Conservation (phyloP, 2,113 vertebrate species). For the Ranitomeya imitator region DNA sequence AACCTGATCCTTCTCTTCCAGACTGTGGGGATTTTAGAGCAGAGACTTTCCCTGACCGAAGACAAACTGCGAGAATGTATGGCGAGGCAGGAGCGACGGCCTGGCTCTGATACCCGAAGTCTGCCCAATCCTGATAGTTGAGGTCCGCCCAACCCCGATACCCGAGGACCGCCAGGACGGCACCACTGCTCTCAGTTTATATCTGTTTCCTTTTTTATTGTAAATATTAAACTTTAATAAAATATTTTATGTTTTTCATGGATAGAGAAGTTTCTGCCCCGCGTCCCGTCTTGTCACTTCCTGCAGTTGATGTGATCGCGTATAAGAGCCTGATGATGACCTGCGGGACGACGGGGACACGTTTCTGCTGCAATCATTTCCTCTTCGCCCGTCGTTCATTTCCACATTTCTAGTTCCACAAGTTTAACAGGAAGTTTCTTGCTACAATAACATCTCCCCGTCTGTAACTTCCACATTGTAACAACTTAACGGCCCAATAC, state of each 20-base stretch:
- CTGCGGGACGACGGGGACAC: neutral
- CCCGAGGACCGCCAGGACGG: neutral
- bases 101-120: neutral
- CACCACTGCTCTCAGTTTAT: slow-evolving; percentile 41
- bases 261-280: no score
- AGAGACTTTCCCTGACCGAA: slow-evolving; percentile 89
- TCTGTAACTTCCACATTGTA: neutral
- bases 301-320: no score
- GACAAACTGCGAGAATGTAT: slow-evolving; percentile 94
- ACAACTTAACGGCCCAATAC: neutral
- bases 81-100: slow-evolving; percentile 81
- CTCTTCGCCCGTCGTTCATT: neutral
- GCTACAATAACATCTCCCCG: neutral
- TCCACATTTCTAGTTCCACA: neutral
- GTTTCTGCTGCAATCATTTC: neutral
- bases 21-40: slow-evolving; percentile 84
- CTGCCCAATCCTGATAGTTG: no score
- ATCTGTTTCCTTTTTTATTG: neutral
- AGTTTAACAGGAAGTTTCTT: neutral
- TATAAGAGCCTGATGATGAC: no score
- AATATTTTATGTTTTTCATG: neutral
- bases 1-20: slow-evolving; percentile 59
- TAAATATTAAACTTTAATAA: slow-evolving; percentile 36
- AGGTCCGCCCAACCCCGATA: no score
- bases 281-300: no score